Evolutionary conservation across 2,888 invertebrate genomes (phyloP).

Genomic region (Habrosyne pyritoides): DNA sequence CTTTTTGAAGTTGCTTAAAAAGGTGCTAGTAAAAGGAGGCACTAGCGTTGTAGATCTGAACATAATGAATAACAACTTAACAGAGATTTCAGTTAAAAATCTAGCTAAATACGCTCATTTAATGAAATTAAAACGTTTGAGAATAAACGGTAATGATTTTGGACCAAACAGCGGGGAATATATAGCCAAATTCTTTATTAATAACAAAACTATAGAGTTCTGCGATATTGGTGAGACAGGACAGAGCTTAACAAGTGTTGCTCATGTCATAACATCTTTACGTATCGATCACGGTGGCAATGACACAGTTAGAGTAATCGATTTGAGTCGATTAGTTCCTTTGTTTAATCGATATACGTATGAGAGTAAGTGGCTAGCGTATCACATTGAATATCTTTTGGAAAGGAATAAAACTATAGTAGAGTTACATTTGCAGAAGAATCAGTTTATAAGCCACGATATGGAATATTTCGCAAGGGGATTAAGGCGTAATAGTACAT

Average conservation of each 20-base stretch:
- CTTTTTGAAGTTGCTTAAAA: conserved; percentile 67
- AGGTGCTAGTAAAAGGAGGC: conserved; percentile 64
- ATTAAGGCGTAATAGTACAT: conserved; percentile 71
- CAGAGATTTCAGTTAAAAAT: conserved; percentile 61
- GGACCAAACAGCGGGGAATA: conserved; percentile 79
- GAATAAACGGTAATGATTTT: conserved; percentile 84
- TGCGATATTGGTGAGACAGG: conserved; percentile 84
- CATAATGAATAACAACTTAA: conserved; percentile 82
- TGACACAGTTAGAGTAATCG: conserved; percentile 59
- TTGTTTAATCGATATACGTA: conserved; percentile 65
- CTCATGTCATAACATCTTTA: conserved; percentile 77
- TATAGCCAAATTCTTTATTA: conserved; percentile 74
- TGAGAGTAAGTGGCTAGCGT: conserved; percentile 78
- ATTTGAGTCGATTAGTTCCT: conserved; percentile 67
- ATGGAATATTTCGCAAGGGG: conserved; percentile 82
- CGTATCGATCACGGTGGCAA: conserved; percentile 65
- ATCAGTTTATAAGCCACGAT: conserved; percentile 84
- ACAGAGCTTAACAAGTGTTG: conserved; percentile 81
- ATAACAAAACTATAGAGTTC: conserved; percentile 70
- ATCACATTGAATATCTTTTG: conserved; percentile 72
- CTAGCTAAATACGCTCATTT: conserved; percentile 59
- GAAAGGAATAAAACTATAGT: conserved; percentile 68
- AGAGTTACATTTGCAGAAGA: conserved; percentile 85
- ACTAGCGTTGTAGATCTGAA: conserved; percentile 80
- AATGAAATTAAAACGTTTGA: conserved; percentile 75